Evolutionary conservation across 30 jellyfish, hydroid and myxozoan genomes (phyloP).

Genomic region (Turritopsis rubra): DNA sequence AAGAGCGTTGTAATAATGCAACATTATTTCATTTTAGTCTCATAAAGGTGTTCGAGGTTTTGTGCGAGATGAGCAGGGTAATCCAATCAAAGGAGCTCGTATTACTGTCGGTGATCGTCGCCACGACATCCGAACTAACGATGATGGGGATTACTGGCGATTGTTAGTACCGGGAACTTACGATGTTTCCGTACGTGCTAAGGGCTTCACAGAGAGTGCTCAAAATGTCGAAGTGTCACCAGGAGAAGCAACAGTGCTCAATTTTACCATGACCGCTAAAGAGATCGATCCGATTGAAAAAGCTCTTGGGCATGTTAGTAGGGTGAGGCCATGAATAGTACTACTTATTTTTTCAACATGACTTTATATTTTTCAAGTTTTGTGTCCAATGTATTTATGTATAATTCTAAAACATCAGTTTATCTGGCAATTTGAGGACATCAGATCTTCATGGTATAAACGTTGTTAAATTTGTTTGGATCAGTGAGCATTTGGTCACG

Average conservation of each 20-base stretch:
- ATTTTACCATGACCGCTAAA: conserved; percentile 66
- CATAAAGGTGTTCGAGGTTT: conserved; percentile 92
- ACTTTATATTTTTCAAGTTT: not conserved
- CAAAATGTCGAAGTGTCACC: conserved; percentile 71
- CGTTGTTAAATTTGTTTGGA: too few relatives aligned
- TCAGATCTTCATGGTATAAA: too few relatives aligned
- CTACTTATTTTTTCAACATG: not conserved
- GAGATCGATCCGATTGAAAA: conserved; percentile 83
- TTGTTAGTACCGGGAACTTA: conserved; percentile 97
- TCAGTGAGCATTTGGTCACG: too few relatives aligned
- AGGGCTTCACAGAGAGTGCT: conserved; percentile 65
- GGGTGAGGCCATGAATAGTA: conserved; percentile 40
- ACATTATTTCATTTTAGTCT: too few relatives aligned
- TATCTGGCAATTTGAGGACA: too few relatives aligned
- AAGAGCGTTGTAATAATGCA: too few relatives aligned
- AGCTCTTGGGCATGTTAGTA: conserved; percentile 89
- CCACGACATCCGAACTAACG: conserved; percentile 67
- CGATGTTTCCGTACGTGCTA: conserved; percentile 84
- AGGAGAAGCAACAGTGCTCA: conserved; percentile 60
- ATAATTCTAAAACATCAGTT: too few relatives aligned
- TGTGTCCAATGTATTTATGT: too few relatives aligned
- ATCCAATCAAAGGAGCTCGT: conserved; percentile 82
- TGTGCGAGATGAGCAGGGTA: conserved; percentile 71
- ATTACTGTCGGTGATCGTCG: conserved; percentile 85
- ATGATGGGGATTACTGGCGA: conserved; percentile 99